Evolutionary conservation across 2,113 vertebrate species (phyloP).

Genomic region (Perognathus longimembris): DNA sequence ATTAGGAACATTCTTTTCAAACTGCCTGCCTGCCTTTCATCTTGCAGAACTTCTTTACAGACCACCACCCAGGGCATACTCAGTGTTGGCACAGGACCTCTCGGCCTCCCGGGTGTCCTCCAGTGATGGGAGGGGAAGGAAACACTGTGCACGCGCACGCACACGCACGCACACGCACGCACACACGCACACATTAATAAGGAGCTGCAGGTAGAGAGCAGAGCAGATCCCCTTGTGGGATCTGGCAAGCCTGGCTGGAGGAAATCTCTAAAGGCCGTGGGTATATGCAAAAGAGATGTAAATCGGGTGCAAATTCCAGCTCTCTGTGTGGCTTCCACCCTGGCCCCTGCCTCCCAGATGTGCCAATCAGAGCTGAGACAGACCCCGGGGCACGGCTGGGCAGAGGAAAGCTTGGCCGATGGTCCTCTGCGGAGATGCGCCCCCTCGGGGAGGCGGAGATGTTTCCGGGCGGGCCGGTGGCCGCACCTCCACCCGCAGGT

Average conservation of each 20-base stretch:
- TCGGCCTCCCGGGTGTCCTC: not conserved
- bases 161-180: no score
- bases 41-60: not conserved
- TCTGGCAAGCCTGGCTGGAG: not conserved
- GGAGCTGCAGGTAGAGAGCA: not conserved
- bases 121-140: no score
- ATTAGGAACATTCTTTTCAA: not conserved
- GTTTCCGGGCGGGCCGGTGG: not conserved
- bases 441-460: rapidly evolving
- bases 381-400: not conserved
- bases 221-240: not conserved
- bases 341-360: not conserved
- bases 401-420: rapidly evolving
- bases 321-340: rapidly evolving
- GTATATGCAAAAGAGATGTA: not conserved
- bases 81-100: not conserved
- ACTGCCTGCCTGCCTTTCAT: not conserved
- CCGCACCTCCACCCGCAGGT: not conserved
- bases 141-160: not conserved
- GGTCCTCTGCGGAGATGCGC: not conserved
- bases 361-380: rapidly evolving
- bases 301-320: not conserved
- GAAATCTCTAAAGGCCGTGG: not conserved
- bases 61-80: rapidly evolving
- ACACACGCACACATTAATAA: not conserved